Base-by-base conservation (phyloP, 2,888 invertebrate species). In the Brenthis ino region DNA sequence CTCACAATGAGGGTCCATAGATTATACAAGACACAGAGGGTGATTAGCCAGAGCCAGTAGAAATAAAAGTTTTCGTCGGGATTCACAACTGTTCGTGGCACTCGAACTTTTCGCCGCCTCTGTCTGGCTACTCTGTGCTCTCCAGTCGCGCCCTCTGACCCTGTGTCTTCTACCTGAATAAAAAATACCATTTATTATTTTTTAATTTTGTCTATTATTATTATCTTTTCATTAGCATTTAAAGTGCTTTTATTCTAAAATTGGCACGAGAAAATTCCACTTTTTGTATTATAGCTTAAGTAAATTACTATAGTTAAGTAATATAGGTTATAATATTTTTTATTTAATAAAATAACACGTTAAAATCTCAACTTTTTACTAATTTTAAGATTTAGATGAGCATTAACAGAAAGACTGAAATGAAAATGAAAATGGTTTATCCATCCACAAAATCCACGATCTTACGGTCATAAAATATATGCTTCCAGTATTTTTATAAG, bases 61-160 rank as follows among this genome's bases (percentile, higher is more conserved):
- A 98, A 99, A 94, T 98, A 98, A 90, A 98, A 97, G 89, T 97
- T 98, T 82, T 98, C 98, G 90, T 99, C 98, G 0, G 98, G 98
- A 89, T 98, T 98, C 77, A 99, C 96, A 65, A 99, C 98, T 33
- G 96, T 95, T 65, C 95, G 94, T 2, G 97, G 96, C 71, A 95
- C 96, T 74, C 95, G 95, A 69, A 96, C 94, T 69, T 95, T 94
- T 75, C 96, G 94, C 75, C 96, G 93, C 69, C 96, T 93, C 72
- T 96, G 93, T 68, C 95, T 91, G n/a, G 86, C 78, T 65, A 93
- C 86, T 77, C 94, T 93, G 74, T 94, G 93, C 70, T 94, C 93
- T 69, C 94, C 94, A 24, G 94, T 91, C 67, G 94, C 94, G 11
- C 94, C 94, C 84, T 96, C 96, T 43, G 95, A 94, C n/a, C 94